Evolutionary conservation across 1,140 invertebrate genomes (phyloP), one percentile per base, ranked within the genome.

Genomic region (Drosophila chauvacae): DNA sequence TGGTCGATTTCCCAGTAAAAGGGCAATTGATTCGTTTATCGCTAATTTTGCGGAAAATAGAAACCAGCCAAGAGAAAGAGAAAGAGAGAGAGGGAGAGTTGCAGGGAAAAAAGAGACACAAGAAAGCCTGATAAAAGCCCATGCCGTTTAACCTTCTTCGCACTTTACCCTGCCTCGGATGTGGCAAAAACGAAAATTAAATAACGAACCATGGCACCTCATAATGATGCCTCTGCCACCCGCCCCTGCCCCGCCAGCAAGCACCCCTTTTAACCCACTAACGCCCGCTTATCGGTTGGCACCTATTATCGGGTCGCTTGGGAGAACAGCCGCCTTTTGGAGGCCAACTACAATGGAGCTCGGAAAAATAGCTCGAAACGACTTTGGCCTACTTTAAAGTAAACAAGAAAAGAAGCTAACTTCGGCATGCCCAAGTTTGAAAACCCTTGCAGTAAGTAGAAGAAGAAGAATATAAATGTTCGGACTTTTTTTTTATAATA

Each of bases 251-350:
- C 28, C 23, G 35, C 44, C 42, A 55, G 13, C 14, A 23, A 10
- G 33, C 20, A 55, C 23, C 65, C 53, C 26, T 56, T 41, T 41
- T 53, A 39, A 44, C 62, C 62, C 62, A 61, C 62, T 51, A 23
- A 64, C 28, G 45, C 45, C 65, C 28, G 35, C 69, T 72, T 72
- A 72, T 72, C 69, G 69, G 66, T 42, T 71, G 69, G 53, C 66
- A 72, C 69, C 69, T 72, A 72, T 72, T 72, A 72, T 72, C 69
- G 55, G 68, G 28, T 48, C 65, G 53, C 42, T 37, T 45, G 42
- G 18, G 5, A 45, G 18, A 20, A 45, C 10, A 11, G 33, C 33
- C 47, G 55, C 35, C 65, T n/a, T 60, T 72, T 71, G 66, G 53
- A 72, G 69, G 69, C 53, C 53, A 59, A 20, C 45, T 35, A 44